Evolutionary conservation across 2,888 invertebrate species (phyloP).

Genomic region (Liodrosophila aerea): DNA sequence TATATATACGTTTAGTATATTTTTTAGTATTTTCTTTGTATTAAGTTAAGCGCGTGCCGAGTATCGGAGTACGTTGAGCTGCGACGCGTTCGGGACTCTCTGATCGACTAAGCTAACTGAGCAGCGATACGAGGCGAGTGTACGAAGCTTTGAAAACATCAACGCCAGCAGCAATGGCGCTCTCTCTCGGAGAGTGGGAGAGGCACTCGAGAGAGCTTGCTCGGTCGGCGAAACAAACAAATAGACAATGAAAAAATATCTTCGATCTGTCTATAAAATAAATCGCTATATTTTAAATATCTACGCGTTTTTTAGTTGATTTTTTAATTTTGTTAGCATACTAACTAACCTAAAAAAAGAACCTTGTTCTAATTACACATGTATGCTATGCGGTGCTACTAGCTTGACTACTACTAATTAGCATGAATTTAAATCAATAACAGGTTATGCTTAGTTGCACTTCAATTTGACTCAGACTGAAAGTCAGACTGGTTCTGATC

Average conservation of each 20-base stretch:
- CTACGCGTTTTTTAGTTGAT: conserved; percentile 20
- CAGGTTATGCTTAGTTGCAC: conserved; percentile 34
- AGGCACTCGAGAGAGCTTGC: no score
- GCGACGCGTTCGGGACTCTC: conserved; percentile 69
- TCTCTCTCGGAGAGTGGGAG: not conserved
- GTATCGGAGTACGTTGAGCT: conserved; percentile 45
- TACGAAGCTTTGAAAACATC: conserved; percentile 31
- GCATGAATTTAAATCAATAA: conserved; percentile 22
- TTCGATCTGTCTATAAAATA: conserved; percentile 9
- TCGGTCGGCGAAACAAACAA: not conserved
- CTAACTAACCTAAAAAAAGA: not conserved
- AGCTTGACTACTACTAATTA: conserved; percentile 19
- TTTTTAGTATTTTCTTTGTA: conserved; percentile 4
- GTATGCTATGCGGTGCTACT: conserved; percentile 3
- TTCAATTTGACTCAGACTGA: conserved; percentile 24
- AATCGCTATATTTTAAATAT: conserved; percentile 8
- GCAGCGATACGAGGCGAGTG: conserved; percentile 40
- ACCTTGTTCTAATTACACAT: conserved; percentile 41
- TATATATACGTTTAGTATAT: conserved; percentile 3
- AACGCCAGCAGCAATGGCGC: no score
- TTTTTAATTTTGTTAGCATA: no score
- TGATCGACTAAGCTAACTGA: conserved; percentile 75
- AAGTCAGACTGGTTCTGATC: conserved; percentile 31
- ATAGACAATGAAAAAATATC: conserved; percentile 14
- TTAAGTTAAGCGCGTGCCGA: conserved; percentile 34